Conservation (phyloP, 1,140 invertebrate species). For the Vanessa tameamea region DNA sequence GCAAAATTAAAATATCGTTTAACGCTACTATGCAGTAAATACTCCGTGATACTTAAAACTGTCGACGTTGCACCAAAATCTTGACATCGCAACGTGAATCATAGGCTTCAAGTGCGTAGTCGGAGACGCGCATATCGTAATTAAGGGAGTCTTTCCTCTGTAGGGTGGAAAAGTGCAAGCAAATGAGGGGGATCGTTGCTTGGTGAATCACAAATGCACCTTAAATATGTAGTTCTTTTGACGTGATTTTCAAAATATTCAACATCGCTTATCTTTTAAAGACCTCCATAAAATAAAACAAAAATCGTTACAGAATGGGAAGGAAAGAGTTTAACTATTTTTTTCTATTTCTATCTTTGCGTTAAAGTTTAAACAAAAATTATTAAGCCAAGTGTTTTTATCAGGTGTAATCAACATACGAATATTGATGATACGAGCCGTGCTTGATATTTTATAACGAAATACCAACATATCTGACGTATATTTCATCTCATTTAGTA, state of each 20-base stretch:
- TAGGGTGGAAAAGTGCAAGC: conserved; percentile 25
- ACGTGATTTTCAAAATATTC: neutral
- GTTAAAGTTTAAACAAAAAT: too few species aligned
- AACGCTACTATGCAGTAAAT: neutral
- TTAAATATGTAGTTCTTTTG: conserved; percentile 6
- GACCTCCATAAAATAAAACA: neutral
- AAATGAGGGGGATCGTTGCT: conserved; percentile 1
- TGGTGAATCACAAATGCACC: neutral
- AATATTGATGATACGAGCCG: too few species aligned
- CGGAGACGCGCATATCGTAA: conserved; percentile 20
- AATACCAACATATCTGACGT: too few species aligned
- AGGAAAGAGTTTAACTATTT: too few species aligned
- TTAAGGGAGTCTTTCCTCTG: conserved; percentile 12
- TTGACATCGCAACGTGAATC: conserved; percentile 15
- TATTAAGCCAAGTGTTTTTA: too few species aligned
- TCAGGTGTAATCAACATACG: too few species aligned
- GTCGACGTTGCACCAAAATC: conserved; percentile 14
- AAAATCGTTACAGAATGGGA: neutral
- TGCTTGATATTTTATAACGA: too few species aligned
- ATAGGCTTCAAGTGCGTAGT: conserved; percentile 11
- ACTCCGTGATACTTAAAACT: conserved; percentile 1
- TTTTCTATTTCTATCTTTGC: too few species aligned
- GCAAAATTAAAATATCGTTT: neutral
- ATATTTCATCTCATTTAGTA: too few species aligned
- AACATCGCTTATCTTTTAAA: neutral